Conservation (phyloP, 2,113 vertebrate species). For the Spilogale gracilis region DNA sequence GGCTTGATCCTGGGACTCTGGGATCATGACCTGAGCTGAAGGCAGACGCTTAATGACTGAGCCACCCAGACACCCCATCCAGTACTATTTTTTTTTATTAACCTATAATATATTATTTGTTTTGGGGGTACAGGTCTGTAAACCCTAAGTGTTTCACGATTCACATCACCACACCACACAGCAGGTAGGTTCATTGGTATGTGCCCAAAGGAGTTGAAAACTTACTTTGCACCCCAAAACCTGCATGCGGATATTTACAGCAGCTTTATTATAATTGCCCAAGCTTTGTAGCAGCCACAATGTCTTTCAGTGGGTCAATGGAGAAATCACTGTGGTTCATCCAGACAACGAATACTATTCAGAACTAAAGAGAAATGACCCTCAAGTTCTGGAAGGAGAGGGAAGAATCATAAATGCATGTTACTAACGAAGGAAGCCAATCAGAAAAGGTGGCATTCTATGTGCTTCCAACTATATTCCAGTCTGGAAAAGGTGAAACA, state of each 20-base stretch:
- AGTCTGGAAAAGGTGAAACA: background rate
- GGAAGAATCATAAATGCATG: background rate
- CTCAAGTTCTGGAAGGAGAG: background rate
- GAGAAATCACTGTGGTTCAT: background rate
- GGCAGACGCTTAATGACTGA: too few relatives aligned
- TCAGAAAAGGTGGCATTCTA: background rate
- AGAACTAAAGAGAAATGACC: background rate
- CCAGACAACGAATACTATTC: background rate
- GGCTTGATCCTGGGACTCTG: too few relatives aligned
- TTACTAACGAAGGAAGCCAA: background rate
- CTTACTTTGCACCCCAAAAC: background rate
- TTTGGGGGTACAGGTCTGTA: too few relatives aligned
- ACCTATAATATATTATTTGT: too few relatives aligned
- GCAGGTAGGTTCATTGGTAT: background rate
- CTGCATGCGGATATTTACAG: background rate
- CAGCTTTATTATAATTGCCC: background rate
- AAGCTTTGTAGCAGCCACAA: background rate
- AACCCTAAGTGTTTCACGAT: too few relatives aligned
- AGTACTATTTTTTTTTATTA: too few relatives aligned
- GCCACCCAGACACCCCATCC: too few relatives aligned
- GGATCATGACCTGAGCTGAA: too few relatives aligned
- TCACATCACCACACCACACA: background rate
- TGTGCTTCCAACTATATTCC: background rate
- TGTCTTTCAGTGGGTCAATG: background rate
- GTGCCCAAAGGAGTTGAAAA: background rate